Evolutionary conservation across 2,113 vertebrate genomes (phyloP), one percentile per base, ranked within the genome.

Genomic region (Chaetodon trifascialis): DNA sequence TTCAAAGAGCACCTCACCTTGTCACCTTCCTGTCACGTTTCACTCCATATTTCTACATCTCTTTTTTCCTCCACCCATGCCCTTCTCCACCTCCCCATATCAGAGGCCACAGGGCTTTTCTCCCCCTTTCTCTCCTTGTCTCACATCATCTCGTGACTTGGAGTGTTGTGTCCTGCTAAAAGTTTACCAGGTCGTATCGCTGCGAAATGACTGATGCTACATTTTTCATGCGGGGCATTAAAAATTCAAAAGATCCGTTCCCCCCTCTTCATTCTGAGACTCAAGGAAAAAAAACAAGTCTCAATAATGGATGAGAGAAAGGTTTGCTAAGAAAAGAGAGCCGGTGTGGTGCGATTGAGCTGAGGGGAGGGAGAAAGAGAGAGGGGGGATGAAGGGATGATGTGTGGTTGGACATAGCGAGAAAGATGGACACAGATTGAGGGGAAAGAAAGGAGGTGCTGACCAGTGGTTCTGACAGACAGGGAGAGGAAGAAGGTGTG

Each of bases 261-360:
- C 77, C 87, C 30, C 77, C 91, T 90, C 91, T 94, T 94, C 93
- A 94, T 94, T 95, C 93, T 86, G 91, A 93, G 92, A 94, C 84
- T 91, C 80, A 80, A 84, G 84, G 84, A 92, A 93, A 93, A 94
- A 94, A 94, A 94, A 95, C 92, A 94, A 82, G 91, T 80, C 87
- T 95, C 91, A 95, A 95, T 95, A 94, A 95, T 95, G 91, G 84
- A 95, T 95, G 93, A 94, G 92, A 89, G 75, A 93, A 92, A 92
- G 91, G 91, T 93, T 94, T 92, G 90, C 91, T 90, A 86, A 89
- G 92, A 92, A 93, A 90, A 94, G 92, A 91, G 93, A 95, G 83
- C 66, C 73, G 75, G 91, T 79, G 77, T 59, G 65, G 72, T 80
- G 88, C 40, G 87, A 93, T 86, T 81, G 91, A 91, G 89, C 87